phyloP scores from a whole-genome alignment of 2,888 invertebrate species.

The Pollenia griseotomentosa region DNA sequence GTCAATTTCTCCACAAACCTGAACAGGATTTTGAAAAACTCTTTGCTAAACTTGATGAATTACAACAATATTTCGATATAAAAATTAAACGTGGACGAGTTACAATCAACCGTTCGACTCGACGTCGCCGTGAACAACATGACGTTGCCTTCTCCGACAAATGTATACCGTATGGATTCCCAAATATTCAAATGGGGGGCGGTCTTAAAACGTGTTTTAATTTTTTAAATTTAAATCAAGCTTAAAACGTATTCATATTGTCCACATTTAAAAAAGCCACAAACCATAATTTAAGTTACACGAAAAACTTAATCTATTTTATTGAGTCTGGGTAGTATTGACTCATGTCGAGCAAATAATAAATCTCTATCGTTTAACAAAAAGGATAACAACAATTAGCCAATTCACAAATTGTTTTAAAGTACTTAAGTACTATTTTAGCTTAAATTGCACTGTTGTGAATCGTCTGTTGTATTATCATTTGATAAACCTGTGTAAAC shows the following conservation, averaged over 20 bases:
- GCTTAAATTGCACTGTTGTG: too few species aligned
- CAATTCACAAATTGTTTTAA: too few species aligned
- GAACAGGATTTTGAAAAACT: constrained; percentile 80
- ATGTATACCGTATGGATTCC: constrained; percentile 80
- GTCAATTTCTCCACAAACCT: constrained; percentile 79
- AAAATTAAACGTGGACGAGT: constrained; percentile 77
- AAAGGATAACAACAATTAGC: too few species aligned
- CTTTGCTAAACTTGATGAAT: constrained; percentile 79
- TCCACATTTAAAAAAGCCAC: too few species aligned
- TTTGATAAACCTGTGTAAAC: too few species aligned
- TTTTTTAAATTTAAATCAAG: constrained; percentile 16
- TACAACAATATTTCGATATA: constrained; percentile 81
- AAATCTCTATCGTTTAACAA: too few species aligned
- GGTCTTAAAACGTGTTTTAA: constrained; percentile 77
- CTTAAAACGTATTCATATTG: neutral
- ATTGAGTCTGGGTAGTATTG: too few species aligned
- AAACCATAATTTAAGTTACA: too few species aligned
- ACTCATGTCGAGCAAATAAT: too few species aligned
- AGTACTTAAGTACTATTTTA: too few species aligned
- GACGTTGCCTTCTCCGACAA: constrained; percentile 35
- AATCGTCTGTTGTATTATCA: too few species aligned
- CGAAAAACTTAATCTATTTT: too few species aligned
- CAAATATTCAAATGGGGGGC: constrained; percentile 77
- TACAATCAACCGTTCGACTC: constrained; percentile 68
- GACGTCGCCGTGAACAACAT: constrained; percentile 35